Percentiles rank a stretch among this genome's conserved stretches.
Evolutionary conservation across 1,140 invertebrate genomes (phyloP).

Genomic region (Calephelis virginiensis): DNA sequence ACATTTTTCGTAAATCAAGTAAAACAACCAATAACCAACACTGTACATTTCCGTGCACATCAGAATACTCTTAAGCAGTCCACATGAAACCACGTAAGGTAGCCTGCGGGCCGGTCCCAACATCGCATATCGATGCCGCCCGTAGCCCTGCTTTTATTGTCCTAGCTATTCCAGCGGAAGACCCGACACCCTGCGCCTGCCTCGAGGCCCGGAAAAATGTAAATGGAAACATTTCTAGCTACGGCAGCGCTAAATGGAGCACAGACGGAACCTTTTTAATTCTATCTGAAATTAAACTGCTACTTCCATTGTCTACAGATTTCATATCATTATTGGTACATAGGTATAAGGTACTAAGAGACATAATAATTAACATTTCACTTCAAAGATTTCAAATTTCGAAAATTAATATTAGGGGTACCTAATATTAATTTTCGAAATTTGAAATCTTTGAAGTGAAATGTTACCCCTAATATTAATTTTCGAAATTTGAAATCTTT

Average conservation of each 20-base stretch:
- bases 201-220: conserved; percentile 37
- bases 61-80: conserved; percentile 24
- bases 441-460: no score
- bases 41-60: conserved; percentile 4
- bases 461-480: no score
- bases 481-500: no score
- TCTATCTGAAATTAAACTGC: neutral
- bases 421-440: no score
- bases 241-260: conserved; percentile 21
- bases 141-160: conserved; percentile 56
- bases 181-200: conserved; percentile 30
- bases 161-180: conserved; percentile 39
- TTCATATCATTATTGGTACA: neutral
- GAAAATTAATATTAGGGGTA: no score
- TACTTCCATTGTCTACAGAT: neutral
- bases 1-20: neutral
- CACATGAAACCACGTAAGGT: conserved; percentile 33
- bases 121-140: conserved; percentile 63
- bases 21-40: neutral
- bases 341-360: no score
- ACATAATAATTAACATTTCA: no score
- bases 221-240: conserved; percentile 44
- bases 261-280: conserved; percentile 10
- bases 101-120: conserved; percentile 36
- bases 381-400: no score